Evolutionary conservation across 2,113 vertebrate species (phyloP), one percentile per base, ranked within the genome.

Genomic region (Stigmatopora argus): DNA sequence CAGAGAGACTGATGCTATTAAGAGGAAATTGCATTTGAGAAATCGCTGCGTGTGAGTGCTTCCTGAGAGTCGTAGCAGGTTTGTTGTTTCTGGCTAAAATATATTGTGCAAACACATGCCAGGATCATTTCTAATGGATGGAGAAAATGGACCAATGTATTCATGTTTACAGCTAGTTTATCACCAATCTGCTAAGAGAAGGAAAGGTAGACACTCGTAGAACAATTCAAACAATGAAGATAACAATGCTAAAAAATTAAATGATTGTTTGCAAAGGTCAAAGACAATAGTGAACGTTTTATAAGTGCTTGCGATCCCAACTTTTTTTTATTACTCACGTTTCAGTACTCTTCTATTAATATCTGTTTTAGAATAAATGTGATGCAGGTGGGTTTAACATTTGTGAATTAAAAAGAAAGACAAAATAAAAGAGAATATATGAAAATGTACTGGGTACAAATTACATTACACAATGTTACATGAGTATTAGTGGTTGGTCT

Each of bases 21-120:
- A 74, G 70, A 52, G 83, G 71, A 79, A 86, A 83, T 86, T 84
- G 83, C 81, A 76, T 83, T 80, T 85, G 83, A 88, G 84, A 78
- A 73, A 83, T 81, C 74, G 70, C 70, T 69, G 38, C 38, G 6
- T 45, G 59, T 17, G 59, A 61, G 41, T 8, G 59, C 59, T 45
- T 61, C 59, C 79, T 71, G 56, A 56, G 74, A 80, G 67, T 55
- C 65, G 15, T 11, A 56, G 12, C 8, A 47, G 12, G 57, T 70
- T 61, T 58, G 48, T 71, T 83, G 11, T 45, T 72, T 61, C 64
- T 64, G 46, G 55, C 72, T 67, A 70, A 66, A 64, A 58, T 63
- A 62, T 51, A 70, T 58, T 68, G 57, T 34, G 65, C 65, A 61
- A 47, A 66, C 60, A 47, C 38, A 21, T 7, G 10, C 18, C 58